These are phyloP conservation scores for Heliangelus exortis DNA, from an alignment of 2,797 vertebrate genomes.

Conservation along the genomic window DNA sequence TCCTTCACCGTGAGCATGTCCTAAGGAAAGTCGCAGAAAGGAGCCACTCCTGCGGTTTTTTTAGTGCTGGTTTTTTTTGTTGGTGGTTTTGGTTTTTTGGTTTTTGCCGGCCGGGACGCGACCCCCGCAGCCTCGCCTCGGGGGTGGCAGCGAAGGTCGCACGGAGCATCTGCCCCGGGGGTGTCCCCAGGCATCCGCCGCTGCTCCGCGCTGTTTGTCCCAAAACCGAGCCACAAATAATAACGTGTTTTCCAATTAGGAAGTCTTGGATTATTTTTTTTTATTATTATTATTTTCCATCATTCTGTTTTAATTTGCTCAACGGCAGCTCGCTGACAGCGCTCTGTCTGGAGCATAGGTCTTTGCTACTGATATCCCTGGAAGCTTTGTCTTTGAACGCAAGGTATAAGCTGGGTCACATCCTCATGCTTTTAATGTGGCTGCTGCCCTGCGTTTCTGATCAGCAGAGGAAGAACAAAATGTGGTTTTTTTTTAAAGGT, in stretches of 20 bases:
- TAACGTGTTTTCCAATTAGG: neutral
- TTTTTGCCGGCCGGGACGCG: neutral
- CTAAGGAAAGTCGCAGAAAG: neutral
- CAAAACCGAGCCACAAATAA: too few relatives aligned
- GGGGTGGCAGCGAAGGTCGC: neutral
- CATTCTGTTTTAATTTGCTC: neutral
- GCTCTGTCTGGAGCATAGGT: neutral
- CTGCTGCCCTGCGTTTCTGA: neutral
- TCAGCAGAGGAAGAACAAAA: neutral
- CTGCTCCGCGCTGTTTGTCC: neutral
- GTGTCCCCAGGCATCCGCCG: neutral
- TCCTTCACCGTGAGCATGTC: too few relatives aligned
- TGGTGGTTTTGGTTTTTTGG: too few relatives aligned
- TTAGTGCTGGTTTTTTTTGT: too few relatives aligned
- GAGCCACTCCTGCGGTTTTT: too few relatives aligned
- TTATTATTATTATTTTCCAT: too few relatives aligned
- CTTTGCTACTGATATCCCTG: accelerated
- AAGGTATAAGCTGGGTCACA: neutral
- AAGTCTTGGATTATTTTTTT: neutral
- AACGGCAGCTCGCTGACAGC: neutral
- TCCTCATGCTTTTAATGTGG: neutral
- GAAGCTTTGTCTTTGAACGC: neutral
- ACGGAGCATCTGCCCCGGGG: neutral
- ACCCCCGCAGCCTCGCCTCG: neutral
- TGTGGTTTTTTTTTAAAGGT: neutral